Base-by-base conservation (phyloP, 2,797 vertebrate genomes). In the Urophycis tenuis region DNA sequence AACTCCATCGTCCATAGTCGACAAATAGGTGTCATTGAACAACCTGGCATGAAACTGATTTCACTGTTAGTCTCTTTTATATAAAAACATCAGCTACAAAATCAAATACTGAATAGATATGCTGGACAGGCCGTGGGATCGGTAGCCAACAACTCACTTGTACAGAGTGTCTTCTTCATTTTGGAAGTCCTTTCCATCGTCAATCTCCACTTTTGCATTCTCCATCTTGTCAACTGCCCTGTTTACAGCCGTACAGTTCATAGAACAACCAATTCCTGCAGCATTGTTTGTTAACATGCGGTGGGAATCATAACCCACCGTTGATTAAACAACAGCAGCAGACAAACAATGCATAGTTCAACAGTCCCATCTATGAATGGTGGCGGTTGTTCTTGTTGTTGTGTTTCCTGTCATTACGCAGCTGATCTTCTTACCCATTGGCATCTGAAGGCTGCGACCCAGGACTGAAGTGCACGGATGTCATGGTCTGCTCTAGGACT, bases 201-300 rank as follows among this genome's bases (percentile, higher is more conserved):
- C 96, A 78, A 97, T 96, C 84, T 92, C 88, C 64, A 96, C 90
- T 75, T 90, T 89, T 41, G 93, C 90, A 22, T 95, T 94, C 77
- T 93, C 91, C 85, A 89, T 92, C 79, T 88, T 80, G 45, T 91
- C 86, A 80, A 88, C 83, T 29, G 85, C 87, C 75, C 93, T 94
- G 77, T 0, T 17, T 49, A 49, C 12, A 70, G 12, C 72, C 22
- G 41, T 41, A 19, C 25, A 34, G 73, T 11, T 77, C 0, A 45
- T 0, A 30, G 15, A 39, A 2, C 25, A 67, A 25, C 8, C 22
- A 25, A 25, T 49, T n/a, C 53, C 53, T 25, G 53, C 6, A 60
- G 22, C 22, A 60, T 49, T 49, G 45, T 17, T 60, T 60, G 53
- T 60, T 60, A 60, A 60, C 22, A 60, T 60, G 53, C 53, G 9